Conservation (phyloP, 1,140 invertebrate genomes). For the Pygmarrhopalites habei region DNA sequence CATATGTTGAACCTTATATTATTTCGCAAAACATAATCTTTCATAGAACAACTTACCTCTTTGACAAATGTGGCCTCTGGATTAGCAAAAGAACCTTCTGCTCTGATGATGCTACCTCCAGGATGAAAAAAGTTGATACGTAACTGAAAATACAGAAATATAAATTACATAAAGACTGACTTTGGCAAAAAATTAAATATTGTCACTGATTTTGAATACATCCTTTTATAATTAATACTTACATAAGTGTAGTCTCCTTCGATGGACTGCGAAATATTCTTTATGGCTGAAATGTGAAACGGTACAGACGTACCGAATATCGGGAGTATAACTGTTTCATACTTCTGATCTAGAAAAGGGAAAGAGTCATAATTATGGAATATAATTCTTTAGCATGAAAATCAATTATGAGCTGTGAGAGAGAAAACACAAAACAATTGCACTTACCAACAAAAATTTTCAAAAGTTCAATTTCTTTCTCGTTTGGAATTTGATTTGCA, state of each 20-base stretch:
- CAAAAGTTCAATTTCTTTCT: constrained; percentile 84
- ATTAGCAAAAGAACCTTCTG: constrained; percentile 84
- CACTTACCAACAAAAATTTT: constrained; percentile 89
- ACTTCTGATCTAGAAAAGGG: constrained; percentile 70
- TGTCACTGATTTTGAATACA: too few relatives aligned
- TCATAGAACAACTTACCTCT: constrained; percentile 67
- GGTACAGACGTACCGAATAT: constrained; percentile 92
- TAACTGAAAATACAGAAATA: too few relatives aligned
- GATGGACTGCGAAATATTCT: constrained; percentile 96
- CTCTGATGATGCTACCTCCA: constrained; percentile 86
- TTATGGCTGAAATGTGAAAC: constrained; percentile 98
- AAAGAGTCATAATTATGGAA: constrained; percentile 16
- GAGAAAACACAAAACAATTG: not conserved
- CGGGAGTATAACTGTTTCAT: constrained; percentile 94
- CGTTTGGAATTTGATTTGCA: constrained; percentile 82
- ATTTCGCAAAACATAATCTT: too few relatives aligned
- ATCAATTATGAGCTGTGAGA: not conserved
- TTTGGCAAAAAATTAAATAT: too few relatives aligned
- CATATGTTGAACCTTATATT: too few relatives aligned
- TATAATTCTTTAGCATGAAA: constrained; percentile 10
- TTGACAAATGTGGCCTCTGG: constrained; percentile 96
- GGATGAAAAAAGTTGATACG: constrained; percentile 99
- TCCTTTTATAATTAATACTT: too few relatives aligned
- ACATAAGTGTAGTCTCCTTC: constrained; percentile 99
- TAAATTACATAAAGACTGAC: too few relatives aligned